Conservation (phyloP, 2,888 invertebrate species). For the Hecatera dysodea region DNA sequence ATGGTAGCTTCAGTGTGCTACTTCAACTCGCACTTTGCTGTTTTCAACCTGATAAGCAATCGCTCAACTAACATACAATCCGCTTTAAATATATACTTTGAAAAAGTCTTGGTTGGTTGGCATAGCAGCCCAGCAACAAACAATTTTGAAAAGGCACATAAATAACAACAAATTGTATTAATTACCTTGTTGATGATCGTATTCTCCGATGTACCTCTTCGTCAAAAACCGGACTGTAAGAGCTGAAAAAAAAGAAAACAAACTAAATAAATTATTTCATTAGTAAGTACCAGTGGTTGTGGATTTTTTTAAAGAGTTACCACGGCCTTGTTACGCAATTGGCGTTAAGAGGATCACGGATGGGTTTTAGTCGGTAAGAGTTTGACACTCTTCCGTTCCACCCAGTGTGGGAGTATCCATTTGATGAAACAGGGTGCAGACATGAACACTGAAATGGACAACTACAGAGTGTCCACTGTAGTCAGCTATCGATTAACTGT, state of each 20-base stretch:
- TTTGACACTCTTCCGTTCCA: too few relatives aligned
- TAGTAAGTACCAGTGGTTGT: constrained; percentile 6
- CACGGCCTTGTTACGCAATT: too few relatives aligned
- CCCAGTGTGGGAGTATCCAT: too few relatives aligned
- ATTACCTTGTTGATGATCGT: constrained; percentile 97
- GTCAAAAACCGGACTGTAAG: constrained; percentile 97
- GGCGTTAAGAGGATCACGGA: too few relatives aligned
- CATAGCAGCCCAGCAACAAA: background rate
- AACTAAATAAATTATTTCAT: background rate
- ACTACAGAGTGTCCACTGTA: background rate
- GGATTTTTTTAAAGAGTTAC: too few relatives aligned
- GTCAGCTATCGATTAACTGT: background rate
- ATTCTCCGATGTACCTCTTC: constrained; percentile 98
- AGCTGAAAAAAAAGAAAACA: constrained; percentile 88
- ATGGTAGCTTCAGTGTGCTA: too few relatives aligned
- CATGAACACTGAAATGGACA: background rate
- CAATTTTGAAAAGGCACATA: background rate
- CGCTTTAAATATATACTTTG: background rate
- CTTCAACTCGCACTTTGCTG: too few relatives aligned
- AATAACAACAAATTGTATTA: constrained; percentile 1
- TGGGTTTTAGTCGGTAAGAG: too few relatives aligned
- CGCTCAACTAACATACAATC: background rate
- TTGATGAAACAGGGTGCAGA: too few relatives aligned
- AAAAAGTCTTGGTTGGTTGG: background rate
- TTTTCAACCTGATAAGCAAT: background rate